Percentiles rank a stretch among this genome's conserved stretches.
These are phyloP conservation scores for Stictocephala bisonia DNA, from an alignment of 2,888 invertebrate genomes.

Conservation along the genomic window DNA sequence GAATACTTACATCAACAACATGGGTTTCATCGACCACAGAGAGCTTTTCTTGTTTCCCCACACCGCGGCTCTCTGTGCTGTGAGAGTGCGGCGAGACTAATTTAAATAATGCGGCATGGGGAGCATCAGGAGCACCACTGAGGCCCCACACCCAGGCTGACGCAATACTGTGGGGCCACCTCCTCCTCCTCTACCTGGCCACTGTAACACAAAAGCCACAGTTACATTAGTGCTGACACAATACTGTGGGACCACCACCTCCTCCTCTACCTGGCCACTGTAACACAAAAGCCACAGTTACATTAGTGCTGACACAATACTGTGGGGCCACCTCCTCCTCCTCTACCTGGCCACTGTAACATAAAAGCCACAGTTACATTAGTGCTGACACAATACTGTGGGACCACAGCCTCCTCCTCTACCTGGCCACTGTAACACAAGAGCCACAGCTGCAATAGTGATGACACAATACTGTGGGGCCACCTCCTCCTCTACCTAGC, in stretches of 20 bases:
- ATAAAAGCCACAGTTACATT: slow-evolving; percentile 63
- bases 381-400: slow-evolving; percentile 76
- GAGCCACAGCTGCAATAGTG: slow-evolving; percentile 99
- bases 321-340: slow-evolving; percentile 62
- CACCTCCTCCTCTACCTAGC: slow-evolving; percentile 55
- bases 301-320: slow-evolving; percentile 75
- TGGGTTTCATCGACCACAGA: slow-evolving; percentile 68
- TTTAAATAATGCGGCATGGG: slow-evolving; percentile 81
- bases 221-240: neutral
- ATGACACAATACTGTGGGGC: slow-evolving; percentile 71
- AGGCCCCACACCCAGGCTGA: slow-evolving; percentile 98
- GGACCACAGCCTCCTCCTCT: slow-evolving; percentile 55
- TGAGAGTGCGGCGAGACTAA: slow-evolving; percentile 62
- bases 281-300: neutral
- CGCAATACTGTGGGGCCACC: slow-evolving; percentile 67
- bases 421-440: slow-evolving; percentile 56
- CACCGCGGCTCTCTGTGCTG: slow-evolving; percentile 78
- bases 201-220: slow-evolving; percentile 54
- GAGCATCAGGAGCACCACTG: slow-evolving; percentile 99
- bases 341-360: slow-evolving; percentile 57
- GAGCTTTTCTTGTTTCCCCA: slow-evolving; percentile 77
- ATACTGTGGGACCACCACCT: neutral
- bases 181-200: slow-evolving; percentile 57
- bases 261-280: neutral
- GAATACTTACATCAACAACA: slow-evolving; percentile 65